phyloP scores from a whole-genome alignment of 2,888 invertebrate genomes.

The Formica aserva region DNA sequence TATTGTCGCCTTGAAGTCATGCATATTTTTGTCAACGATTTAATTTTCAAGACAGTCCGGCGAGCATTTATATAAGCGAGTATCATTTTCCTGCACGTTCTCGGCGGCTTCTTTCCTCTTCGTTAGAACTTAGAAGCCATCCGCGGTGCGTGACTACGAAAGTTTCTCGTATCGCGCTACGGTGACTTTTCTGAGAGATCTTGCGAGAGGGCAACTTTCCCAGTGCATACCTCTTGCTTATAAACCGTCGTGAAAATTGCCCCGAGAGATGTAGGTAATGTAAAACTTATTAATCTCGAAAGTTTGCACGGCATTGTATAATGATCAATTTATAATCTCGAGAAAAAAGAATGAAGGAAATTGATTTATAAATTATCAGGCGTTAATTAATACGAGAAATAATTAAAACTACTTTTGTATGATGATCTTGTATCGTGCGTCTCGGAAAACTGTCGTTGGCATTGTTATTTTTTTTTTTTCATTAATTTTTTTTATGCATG shows the following conservation, averaged over 20 bases:
- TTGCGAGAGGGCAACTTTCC: slow-evolving; percentile 32
- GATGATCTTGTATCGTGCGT: not conserved
- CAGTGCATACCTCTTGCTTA: slow-evolving; percentile 30
- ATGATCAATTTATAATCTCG: slow-evolving; percentile 39
- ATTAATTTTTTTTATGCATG: not conserved
- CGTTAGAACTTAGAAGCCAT: slow-evolving; percentile 53
- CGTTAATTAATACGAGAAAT: not conserved
- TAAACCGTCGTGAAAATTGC: slow-evolving; percentile 51
- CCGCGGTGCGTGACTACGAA: slow-evolving; percentile 51
- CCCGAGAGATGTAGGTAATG: slow-evolving; percentile 43
- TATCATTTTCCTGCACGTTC: slow-evolving; percentile 42
- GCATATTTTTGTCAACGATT: slow-evolving; percentile 24
- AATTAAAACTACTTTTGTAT: not conserved
- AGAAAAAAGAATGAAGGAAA: not conserved
- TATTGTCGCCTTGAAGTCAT: not conserved
- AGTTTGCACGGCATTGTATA: slow-evolving; percentile 12
- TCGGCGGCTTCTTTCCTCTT: slow-evolving; percentile 37
- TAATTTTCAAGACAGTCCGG: slow-evolving; percentile 25
- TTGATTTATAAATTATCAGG: slow-evolving; percentile 12
- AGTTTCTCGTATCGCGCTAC: slow-evolving; percentile 50
- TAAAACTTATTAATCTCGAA: slow-evolving; percentile 51
- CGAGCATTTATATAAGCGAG: slow-evolving; percentile 31
- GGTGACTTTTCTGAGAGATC: slow-evolving; percentile 46
- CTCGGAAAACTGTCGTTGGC: not conserved
- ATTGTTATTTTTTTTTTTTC: not conserved